phyloP scores from a whole-genome alignment of 1,140 invertebrate species.

The Mamestra configurata region DNA sequence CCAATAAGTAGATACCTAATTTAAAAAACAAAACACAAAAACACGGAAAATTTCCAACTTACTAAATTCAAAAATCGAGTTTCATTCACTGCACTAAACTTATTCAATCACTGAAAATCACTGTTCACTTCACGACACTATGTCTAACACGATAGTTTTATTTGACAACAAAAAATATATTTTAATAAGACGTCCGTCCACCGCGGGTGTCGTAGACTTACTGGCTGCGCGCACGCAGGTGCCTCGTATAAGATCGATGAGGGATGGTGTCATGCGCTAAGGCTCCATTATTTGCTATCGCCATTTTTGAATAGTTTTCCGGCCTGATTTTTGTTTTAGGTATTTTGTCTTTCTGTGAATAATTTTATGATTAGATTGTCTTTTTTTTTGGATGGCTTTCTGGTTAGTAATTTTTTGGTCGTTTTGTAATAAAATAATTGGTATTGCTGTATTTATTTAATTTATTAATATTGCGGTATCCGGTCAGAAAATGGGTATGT shows the following conservation, averaged over 20 bases:
- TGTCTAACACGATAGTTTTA: not conserved
- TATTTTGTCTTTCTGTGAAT: not conserved
- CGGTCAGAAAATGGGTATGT: too few species aligned
- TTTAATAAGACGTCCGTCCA: conserved; percentile 25
- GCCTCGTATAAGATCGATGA: conserved; percentile 59
- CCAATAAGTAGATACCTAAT: too few species aligned
- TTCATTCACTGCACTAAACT: too few species aligned
- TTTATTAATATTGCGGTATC: too few species aligned
- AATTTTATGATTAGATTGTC: not conserved
- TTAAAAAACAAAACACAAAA: too few species aligned
- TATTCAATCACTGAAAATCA: not conserved
- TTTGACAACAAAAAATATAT: not conserved
- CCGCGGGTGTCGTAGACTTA: conserved; percentile 54
- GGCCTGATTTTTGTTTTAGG: conserved; percentile 14
- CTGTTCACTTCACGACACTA: not conserved
- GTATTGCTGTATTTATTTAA: too few species aligned
- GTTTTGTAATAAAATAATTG: too few species aligned
- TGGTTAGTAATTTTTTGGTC: not conserved
- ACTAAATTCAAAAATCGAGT: too few species aligned
- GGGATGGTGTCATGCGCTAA: conserved; percentile 62
- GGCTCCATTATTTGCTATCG: conserved; percentile 26
- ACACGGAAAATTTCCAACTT: too few species aligned
- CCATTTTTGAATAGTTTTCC: conserved; percentile 4
- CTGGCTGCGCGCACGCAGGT: conserved; percentile 65
- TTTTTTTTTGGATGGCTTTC: not conserved